Percentiles rank a stretch among this genome's conserved stretches.
Conservation (phyloP, 2,888 invertebrate genomes). For the Petrolisthes cinctipes region DNA sequence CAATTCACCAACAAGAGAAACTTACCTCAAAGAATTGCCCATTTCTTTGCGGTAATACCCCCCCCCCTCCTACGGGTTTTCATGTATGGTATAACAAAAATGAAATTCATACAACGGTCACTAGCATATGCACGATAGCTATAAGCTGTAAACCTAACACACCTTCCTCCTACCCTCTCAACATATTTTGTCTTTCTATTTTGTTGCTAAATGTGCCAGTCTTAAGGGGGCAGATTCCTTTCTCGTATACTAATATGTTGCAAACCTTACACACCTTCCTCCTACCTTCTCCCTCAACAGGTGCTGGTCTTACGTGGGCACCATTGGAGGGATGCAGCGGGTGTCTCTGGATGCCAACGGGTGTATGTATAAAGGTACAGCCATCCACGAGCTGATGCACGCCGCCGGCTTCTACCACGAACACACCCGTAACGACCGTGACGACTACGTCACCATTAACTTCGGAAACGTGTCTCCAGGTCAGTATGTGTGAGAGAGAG, state of each 20-base stretch:
- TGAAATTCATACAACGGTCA: too few relatives aligned
- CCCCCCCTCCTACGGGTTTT: too few relatives aligned
- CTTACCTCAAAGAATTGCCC: too few relatives aligned
- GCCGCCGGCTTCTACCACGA: conserved; percentile 48
- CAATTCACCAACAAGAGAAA: too few relatives aligned
- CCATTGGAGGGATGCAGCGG: conserved; percentile 38
- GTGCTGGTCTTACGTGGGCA: conserved; percentile 47
- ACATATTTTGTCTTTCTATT: too few relatives aligned
- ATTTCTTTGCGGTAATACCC: too few relatives aligned
- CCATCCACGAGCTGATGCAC: conserved; percentile 52
- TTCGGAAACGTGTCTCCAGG: conserved; percentile 33
- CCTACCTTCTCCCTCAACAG: not conserved
- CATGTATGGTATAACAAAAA: too few relatives aligned
- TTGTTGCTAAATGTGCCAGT: too few relatives aligned
- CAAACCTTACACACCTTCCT: not conserved
- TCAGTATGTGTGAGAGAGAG: not conserved
- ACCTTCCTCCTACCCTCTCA: too few relatives aligned
- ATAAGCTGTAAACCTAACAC: too few relatives aligned
- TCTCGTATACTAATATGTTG: not conserved
- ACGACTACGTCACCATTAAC: conserved; percentile 39
- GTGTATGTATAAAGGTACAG: conserved; percentile 33
- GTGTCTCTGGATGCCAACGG: conserved; percentile 30
- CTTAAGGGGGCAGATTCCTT: too few relatives aligned
- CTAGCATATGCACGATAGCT: too few relatives aligned
- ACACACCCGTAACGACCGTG: conserved; percentile 32